Conservation (phyloP, 2,113 vertebrate species). For the Plectropomus leopardus region DNA sequence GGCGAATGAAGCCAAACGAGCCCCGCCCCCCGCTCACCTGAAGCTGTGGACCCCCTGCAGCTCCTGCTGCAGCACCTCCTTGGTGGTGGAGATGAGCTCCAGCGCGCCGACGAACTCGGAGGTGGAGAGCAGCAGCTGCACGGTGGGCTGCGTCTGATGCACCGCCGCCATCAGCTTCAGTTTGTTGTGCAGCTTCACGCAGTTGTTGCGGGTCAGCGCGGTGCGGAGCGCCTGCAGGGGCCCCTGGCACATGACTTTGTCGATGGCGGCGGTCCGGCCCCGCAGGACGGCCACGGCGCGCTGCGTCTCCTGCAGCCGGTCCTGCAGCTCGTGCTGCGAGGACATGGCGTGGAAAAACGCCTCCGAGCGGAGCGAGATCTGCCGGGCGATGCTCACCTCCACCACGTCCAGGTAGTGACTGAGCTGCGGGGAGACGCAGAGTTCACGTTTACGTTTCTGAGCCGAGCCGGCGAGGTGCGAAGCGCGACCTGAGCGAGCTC, state of each 20-base stretch:
- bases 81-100: constrained; percentile 98
- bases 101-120: constrained; percentile 97
- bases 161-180: constrained; percentile 98
- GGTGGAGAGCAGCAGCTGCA: constrained; percentile 96
- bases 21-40: constrained; percentile 83
- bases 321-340: constrained; percentile 98
- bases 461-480: too few relatives aligned
- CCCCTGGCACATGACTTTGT: constrained; percentile 94
- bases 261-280: constrained; percentile 91
- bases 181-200: constrained; percentile 93
- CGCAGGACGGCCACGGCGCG: constrained; percentile 92
- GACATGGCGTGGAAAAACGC: constrained; percentile 99
- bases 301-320: constrained; percentile 95
- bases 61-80: constrained; percentile 98
- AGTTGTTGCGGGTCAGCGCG: constrained; percentile 92
- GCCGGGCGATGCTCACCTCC: constrained; percentile 98
- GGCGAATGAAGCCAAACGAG: too few relatives aligned
- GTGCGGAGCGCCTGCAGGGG: constrained; percentile 91
- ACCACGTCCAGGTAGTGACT: constrained; percentile 99
- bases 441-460: background rate
- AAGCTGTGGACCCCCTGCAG: constrained; percentile 98
- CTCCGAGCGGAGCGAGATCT: constrained; percentile 98
- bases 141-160: constrained; percentile 99
- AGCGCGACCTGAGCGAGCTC: background rate
- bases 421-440: constrained; percentile 81